Evolutionary conservation across 2,888 invertebrate species (phyloP).

Genomic region (Colletes collaris): DNA sequence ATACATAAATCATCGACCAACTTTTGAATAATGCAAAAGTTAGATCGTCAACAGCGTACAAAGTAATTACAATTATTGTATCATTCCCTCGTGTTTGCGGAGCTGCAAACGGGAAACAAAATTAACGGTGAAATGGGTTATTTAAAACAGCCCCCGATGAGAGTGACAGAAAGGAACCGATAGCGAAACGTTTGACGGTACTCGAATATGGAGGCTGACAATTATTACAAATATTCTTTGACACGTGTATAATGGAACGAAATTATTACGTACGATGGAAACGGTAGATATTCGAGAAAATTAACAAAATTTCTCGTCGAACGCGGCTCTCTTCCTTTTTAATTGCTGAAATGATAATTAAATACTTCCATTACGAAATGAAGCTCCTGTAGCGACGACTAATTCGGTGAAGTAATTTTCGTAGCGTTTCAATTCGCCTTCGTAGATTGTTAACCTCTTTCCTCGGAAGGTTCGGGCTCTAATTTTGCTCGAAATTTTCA

Average conservation of each 20-base stretch:
- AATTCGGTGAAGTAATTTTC: constrained; percentile 11
- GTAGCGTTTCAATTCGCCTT: neutral
- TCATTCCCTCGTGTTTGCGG: neutral
- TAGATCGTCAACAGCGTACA: neutral
- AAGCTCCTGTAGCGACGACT: constrained; percentile 7
- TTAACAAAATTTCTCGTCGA: neutral
- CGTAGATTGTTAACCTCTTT: neutral
- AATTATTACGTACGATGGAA: neutral
- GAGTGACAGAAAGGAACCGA: neutral
- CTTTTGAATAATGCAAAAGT: constrained; percentile 1
- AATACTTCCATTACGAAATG: constrained; percentile 1
- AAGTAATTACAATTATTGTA: constrained; percentile 18
- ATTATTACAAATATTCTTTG: neutral
- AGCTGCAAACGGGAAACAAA: neutral
- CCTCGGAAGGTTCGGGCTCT: neutral
- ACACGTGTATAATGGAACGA: neutral
- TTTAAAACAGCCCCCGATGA: too few relatives aligned
- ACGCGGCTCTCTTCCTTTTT: neutral
- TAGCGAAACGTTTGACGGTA: neutral
- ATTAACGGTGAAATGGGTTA: neutral
- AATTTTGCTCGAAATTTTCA: neutral
- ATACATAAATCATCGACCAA: neutral
- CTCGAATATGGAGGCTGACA: neutral
- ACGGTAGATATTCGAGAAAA: neutral
- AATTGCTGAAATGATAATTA: constrained; percentile 16